Evolutionary conservation across 1,140 invertebrate species (phyloP).

Genomic region (Musca vetustissima): DNA sequence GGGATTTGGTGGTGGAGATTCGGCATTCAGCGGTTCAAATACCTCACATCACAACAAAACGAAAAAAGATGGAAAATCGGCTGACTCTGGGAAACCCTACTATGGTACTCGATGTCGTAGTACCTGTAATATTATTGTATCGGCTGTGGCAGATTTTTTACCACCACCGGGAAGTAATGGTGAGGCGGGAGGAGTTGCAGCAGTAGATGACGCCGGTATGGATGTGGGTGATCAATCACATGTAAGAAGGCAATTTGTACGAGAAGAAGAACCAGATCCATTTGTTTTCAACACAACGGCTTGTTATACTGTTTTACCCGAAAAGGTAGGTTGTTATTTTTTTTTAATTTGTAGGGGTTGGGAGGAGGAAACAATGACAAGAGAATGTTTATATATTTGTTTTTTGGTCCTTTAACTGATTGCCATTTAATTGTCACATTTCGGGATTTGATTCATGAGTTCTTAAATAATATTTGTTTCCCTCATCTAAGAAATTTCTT

Average conservation of each 20-base stretch:
- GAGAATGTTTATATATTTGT: too few relatives aligned
- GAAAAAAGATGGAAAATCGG: too few relatives aligned
- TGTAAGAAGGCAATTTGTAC: slow-evolving; percentile 6
- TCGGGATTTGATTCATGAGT: too few relatives aligned
- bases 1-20: slow-evolving; percentile 39
- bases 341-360: background rate
- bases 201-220: background rate
- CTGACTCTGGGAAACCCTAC: too few relatives aligned
- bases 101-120: slow-evolving; percentile 62
- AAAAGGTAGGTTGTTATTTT: slow-evolving; percentile 36
- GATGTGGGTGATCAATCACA: background rate
- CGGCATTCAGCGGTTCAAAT: slow-evolving; percentile 50
- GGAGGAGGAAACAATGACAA: background rate
- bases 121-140: slow-evolving; percentile 69
- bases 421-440: too few relatives aligned
- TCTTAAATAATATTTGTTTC: too few relatives aligned
- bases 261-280: slow-evolving; percentile 29
- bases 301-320: slow-evolving; percentile 39
- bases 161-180: slow-evolving; percentile 28
- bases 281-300: slow-evolving; percentile 47
- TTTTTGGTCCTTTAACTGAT: too few relatives aligned
- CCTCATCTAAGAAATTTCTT: too few relatives aligned
- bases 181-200: too few relatives aligned
- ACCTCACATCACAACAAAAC: background rate
- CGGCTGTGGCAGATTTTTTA: slow-evolving; percentile 55